Percentiles rank a stretch among this genome's conserved stretches.
Conservation (phyloP, 23 tunicate genomes). For the Corella eumyota region DNA sequence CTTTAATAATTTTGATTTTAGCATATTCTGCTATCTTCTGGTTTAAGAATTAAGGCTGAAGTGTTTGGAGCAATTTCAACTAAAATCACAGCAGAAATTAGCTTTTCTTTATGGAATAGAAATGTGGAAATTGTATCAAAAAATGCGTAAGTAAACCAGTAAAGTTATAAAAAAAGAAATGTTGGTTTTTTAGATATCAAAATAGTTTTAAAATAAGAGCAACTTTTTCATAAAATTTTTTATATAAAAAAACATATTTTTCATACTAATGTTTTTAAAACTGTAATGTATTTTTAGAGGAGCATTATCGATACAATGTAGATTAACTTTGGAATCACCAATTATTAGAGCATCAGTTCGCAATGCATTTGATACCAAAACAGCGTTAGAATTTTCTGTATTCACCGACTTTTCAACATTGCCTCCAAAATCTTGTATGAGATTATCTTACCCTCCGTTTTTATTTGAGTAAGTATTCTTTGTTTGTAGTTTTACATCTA, state of each 20-base stretch:
- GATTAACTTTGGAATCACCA: conserved; percentile 83
- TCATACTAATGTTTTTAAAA: not conserved
- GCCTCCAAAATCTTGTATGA: conserved; percentile 90
- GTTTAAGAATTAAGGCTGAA: conserved; percentile 82
- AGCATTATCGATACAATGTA: conserved; percentile 80
- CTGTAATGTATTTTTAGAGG: conserved; percentile 32
- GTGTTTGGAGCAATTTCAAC: conserved; percentile 88
- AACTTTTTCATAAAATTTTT: too few species aligned
- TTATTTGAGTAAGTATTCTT: conserved; percentile 50
- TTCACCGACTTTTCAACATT: conserved; percentile 86
- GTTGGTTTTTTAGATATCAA: not conserved
- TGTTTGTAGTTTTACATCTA: not conserved
- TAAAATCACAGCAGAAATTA: conserved; percentile 77
- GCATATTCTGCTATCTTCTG: conserved; percentile 87
- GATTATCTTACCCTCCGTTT: conserved; percentile 74
- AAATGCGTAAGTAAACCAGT: conserved; percentile 44
- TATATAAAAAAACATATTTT: too few species aligned
- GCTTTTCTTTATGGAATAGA: conserved; percentile 83
- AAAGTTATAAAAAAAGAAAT: not conserved
- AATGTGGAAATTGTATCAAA: conserved; percentile 86
- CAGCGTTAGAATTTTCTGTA: conserved; percentile 66
- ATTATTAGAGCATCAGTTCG: conserved; percentile 88
- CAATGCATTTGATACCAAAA: conserved; percentile 55
- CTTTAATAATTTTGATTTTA: too few species aligned
- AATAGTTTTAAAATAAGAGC: not conserved